Percentiles rank a stretch among this genome's conserved stretches.
Evolutionary conservation across 2,113 vertebrate genomes (phyloP).

Genomic region (Caranx melampygus): DNA sequence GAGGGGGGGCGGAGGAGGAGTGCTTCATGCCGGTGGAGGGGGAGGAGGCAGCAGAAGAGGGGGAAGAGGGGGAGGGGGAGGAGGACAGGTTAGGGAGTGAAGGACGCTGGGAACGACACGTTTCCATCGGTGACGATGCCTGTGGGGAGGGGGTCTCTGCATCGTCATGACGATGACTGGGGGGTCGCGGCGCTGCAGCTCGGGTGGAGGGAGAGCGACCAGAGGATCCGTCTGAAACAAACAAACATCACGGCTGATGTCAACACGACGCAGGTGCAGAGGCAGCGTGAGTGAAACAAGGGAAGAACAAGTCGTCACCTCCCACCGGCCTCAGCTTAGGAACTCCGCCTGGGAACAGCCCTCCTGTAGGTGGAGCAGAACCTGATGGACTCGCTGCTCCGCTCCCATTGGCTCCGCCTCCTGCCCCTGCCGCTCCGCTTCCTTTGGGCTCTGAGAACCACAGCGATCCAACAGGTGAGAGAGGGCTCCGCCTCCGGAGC

Average conservation of each 20-base stretch:
- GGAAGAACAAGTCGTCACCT: slow-evolving; percentile 71
- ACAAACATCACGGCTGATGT: background rate
- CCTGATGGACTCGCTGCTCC: slow-evolving; percentile 77
- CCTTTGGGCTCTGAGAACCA: slow-evolving; percentile 80
- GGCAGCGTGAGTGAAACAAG: too few species aligned
- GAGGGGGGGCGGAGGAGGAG: slow-evolving; percentile 88
- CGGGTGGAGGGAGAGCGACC: slow-evolving; percentile 83
- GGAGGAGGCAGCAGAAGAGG: slow-evolving; percentile 86
- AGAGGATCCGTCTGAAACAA: slow-evolving; percentile 77
- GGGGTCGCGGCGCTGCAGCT: slow-evolving; percentile 86
- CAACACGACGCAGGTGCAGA: too few species aligned
- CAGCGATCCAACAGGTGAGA: slow-evolving; percentile 62
- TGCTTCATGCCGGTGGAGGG: slow-evolving; percentile 87
- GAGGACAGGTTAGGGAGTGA: slow-evolving; percentile 89
- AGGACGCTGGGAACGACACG: slow-evolving; percentile 86
- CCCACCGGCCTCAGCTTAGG: slow-evolving; percentile 90
- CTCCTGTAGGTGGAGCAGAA: slow-evolving; percentile 83
- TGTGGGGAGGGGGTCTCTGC: slow-evolving; percentile 76
- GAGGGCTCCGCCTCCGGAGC: background rate
- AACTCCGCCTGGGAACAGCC: slow-evolving; percentile 89
- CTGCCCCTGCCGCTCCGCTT: slow-evolving; percentile 50
- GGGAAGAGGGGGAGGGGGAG: slow-evolving; percentile 84
- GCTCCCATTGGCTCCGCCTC: slow-evolving; percentile 64
- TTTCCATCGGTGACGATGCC: slow-evolving; percentile 85
- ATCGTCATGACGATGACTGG: slow-evolving; percentile 83